A percentile compares a stretch with the other conserved stretches of the same genome.
Evolutionary conservation across 1,140 invertebrate species (phyloP).

Genomic region (Varroa destructor): DNA sequence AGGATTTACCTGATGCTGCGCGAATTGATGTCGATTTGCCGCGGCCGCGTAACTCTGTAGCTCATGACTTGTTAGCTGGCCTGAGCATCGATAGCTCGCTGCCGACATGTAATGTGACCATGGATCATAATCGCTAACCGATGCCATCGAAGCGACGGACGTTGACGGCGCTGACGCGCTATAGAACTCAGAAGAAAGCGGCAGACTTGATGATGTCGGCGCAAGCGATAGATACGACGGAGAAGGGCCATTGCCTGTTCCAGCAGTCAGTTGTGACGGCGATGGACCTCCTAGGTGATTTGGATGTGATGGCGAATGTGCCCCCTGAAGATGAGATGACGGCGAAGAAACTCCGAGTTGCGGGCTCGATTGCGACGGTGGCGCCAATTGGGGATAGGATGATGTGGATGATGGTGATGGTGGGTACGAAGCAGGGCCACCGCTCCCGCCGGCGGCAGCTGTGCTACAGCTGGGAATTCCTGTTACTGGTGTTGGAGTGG

Average conservation of each 20-base stretch:
- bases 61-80: background rate
- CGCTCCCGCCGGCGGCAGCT: too few relatives aligned
- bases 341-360: background rate
- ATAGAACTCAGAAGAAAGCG: constrained; percentile 5
- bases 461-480: too few relatives aligned
- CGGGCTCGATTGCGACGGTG: constrained; percentile 1
- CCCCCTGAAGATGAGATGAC: background rate
- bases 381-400: constrained; percentile 18
- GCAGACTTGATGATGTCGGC: background rate
- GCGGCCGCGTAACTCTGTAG: constrained; percentile 14
- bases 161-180: background rate
- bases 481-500: background rate
- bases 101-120: constrained; percentile 12
- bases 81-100: background rate
- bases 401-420: constrained; percentile 15
- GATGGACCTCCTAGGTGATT: background rate
- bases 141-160: background rate
- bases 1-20: constrained; percentile 10
- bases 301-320: background rate
- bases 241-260: background rate
- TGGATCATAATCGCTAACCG: background rate
- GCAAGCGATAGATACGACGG: constrained; percentile 9
- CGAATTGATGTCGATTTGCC: constrained; percentile 27
- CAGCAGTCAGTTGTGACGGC: background rate
- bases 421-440: background rate